Evolutionary conservation across 2,888 invertebrate genomes (phyloP).

Genomic region (Blomia tropicalis): DNA sequence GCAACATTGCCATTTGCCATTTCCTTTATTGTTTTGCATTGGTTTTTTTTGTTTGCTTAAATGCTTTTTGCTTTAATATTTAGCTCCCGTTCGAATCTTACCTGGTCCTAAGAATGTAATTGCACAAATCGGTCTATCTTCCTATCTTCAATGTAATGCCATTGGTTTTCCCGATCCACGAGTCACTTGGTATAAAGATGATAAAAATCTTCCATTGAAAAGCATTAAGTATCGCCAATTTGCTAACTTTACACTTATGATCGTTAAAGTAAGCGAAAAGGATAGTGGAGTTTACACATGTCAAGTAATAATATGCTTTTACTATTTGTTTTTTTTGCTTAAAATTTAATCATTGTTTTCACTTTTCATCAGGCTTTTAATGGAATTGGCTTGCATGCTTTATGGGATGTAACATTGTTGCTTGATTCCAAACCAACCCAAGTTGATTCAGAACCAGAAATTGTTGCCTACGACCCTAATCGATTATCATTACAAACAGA

Average conservation of each 20-base stretch:
- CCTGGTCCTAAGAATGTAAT: slow-evolving; percentile 28
- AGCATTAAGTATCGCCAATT: slow-evolving; percentile 53
- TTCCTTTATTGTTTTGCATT: background rate
- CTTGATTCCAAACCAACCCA: slow-evolving; percentile 23
- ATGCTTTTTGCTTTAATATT: too few relatives aligned
- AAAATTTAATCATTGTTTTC: too few relatives aligned
- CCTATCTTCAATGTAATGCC: slow-evolving; percentile 32
- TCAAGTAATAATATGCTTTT: too few relatives aligned
- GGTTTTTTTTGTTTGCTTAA: too few relatives aligned
- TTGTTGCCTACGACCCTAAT: slow-evolving; percentile 11
- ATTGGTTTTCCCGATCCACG: slow-evolving; percentile 29
- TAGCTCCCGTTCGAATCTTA: slow-evolving; percentile 28
- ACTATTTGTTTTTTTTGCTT: too few relatives aligned
- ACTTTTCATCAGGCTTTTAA: slow-evolving; percentile 64
- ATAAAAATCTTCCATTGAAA: slow-evolving; percentile 54
- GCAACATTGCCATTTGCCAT: background rate
- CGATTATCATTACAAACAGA: too few relatives aligned
- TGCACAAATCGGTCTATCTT: slow-evolving; percentile 31
- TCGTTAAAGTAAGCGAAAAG: slow-evolving; percentile 51
- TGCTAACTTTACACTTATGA: slow-evolving; percentile 55
- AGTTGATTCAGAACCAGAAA: background rate
- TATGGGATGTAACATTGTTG: slow-evolving; percentile 52
- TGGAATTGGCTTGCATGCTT: slow-evolving; percentile 53
- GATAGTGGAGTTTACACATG: slow-evolving; percentile 74
- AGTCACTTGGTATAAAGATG: slow-evolving; percentile 47